These are phyloP conservation scores for Amphipoea lucens DNA, from an alignment of 2,888 invertebrate genomes.

Conservation along the genomic window DNA sequence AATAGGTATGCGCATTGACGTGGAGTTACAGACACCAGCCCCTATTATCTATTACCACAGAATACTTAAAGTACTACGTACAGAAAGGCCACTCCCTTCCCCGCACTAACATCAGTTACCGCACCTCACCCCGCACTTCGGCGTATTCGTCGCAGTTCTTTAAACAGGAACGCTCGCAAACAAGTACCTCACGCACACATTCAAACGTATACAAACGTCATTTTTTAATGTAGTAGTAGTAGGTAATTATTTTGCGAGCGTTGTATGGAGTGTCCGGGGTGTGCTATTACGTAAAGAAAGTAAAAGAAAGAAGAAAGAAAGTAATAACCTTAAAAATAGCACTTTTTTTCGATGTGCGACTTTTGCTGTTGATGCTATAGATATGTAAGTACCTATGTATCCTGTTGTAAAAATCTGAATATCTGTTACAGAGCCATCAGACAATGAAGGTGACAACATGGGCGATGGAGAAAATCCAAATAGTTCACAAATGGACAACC, in stretches of 20 bases:
- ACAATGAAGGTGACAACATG: slow-evolving; percentile 87
- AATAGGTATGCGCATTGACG: background rate
- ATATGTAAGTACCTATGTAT: slow-evolving; percentile 9
- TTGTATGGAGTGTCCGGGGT: no score
- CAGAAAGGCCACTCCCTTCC: no score
- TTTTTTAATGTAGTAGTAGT: no score
- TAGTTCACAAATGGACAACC: slow-evolving; percentile 84
- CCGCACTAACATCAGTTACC: no score
- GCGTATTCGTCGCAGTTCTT: no score
- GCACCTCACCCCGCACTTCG: no score
- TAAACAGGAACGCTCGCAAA: no score
- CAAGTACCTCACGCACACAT: no score
- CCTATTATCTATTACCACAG: no score
- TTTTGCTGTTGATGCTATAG: background rate
- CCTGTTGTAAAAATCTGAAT: slow-evolving; percentile 26
- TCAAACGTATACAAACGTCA: no score
- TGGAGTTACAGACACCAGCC: background rate
- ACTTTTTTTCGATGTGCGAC: background rate
- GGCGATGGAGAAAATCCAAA: slow-evolving; percentile 85
- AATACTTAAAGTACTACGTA: no score
- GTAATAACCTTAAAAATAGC: background rate
- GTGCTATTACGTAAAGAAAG: background rate
- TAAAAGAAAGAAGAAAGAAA: background rate
- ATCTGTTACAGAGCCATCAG: slow-evolving; percentile 82
- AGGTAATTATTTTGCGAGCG: no score